Evolutionary conservation across 2,113 vertebrate genomes (phyloP).

Genomic region (Vulpes ferrilata): DNA sequence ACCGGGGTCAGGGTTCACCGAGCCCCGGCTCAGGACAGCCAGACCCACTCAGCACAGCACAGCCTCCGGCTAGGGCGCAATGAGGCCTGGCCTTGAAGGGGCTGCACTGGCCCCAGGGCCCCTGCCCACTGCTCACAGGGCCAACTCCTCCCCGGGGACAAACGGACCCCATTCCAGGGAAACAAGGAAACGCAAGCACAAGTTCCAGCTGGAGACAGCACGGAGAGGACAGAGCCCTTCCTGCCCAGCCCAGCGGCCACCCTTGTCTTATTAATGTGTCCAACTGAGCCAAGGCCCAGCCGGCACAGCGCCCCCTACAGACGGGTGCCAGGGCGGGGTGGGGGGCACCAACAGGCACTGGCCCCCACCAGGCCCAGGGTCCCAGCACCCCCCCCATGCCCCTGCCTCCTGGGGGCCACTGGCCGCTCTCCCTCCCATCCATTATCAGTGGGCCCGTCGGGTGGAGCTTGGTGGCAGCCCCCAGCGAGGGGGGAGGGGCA

Average conservation of each 20-base stretch:
- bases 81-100: background rate
- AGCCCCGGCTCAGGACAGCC: no score
- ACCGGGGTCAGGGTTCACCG: background rate
- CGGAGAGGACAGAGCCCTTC: background rate
- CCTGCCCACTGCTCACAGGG: rapidly evolving
- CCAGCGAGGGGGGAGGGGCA: slow-evolving; percentile 82
- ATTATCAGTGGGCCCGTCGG: background rate
- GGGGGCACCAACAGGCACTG: rapidly evolving
- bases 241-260: rapidly evolving
- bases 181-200: rapidly evolving
- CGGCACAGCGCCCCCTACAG: rapidly evolving
- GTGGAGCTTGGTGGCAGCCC: slow-evolving; percentile 55
- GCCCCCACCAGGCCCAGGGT: rapidly evolving
- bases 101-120: background rate
- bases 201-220: rapidly evolving
- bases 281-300: rapidly evolving
- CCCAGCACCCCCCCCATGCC: background rate
- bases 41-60: rapidly evolving
- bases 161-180: background rate
- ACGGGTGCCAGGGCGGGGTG: background rate
- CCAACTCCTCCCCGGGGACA: no score
- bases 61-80: rapidly evolving
- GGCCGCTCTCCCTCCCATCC: background rate
- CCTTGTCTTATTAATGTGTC: rapidly evolving
- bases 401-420: rapidly evolving